Evolutionary conservation across 2,113 vertebrate species (phyloP).

Genomic region (Pristiophorus japonicus): DNA sequence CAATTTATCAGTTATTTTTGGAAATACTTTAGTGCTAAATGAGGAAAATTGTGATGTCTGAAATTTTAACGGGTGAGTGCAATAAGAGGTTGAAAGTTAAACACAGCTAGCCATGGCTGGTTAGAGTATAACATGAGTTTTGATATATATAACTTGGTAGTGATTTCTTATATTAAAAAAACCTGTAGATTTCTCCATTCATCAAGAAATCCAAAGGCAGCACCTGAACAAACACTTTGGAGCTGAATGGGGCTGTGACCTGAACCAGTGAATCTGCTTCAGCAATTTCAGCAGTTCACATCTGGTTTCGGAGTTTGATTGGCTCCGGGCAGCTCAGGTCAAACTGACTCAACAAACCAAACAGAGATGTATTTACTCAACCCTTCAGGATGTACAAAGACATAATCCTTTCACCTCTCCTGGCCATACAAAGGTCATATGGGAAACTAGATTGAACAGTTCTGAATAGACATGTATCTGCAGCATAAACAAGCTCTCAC

Average conservation of each 20-base stretch:
- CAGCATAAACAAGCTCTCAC: neutral
- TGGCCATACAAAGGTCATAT: neutral
- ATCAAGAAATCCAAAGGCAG: neutral
- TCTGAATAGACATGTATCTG: neutral
- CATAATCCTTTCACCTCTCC: neutral
- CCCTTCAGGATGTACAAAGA: neutral
- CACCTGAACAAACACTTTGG: conserved; percentile 31
- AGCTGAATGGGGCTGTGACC: neutral
- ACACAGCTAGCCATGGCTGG: neutral
- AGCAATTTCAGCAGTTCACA: neutral
- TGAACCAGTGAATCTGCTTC: neutral
- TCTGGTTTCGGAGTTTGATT: conserved; percentile 20
- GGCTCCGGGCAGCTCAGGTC: neutral
- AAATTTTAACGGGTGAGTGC: neutral
- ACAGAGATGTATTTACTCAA: neutral
- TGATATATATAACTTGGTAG: neutral
- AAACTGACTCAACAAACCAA: neutral
- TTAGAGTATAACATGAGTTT: neutral
- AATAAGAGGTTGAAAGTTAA: neutral
- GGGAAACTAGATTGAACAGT: conserved; percentile 2
- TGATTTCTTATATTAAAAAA: neutral
- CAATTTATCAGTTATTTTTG: neutral
- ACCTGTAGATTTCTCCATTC: neutral
- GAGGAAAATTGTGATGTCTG: neutral
- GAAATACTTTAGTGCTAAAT: neutral